Percentiles rank a stretch among this genome's conserved stretches.
Evolutionary conservation across 2,113 vertebrate species (phyloP).

Genomic region (Anguilla rostrata): DNA sequence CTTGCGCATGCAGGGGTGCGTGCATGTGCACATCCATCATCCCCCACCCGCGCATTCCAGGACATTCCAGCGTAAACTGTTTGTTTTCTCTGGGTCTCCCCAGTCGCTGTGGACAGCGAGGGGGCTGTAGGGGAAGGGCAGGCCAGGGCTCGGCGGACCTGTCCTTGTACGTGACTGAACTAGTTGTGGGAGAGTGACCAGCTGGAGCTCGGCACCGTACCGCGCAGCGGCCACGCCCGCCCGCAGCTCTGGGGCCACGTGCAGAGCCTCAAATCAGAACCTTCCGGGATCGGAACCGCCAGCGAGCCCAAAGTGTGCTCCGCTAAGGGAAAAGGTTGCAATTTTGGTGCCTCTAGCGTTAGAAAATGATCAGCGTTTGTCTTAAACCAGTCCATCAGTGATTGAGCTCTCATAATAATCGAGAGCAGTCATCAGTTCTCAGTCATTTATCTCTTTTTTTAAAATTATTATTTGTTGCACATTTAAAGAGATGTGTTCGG

Average conservation of each 20-base stretch:
- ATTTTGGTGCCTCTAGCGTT: too few species aligned
- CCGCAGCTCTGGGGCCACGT: too few species aligned
- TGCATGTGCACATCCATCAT: background rate
- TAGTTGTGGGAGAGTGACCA: background rate
- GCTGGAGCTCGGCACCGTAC: background rate
- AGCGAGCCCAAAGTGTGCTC: too few species aligned
- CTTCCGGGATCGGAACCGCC: too few species aligned
- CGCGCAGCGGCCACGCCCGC: too few species aligned
- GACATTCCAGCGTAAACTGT: constrained; percentile 31
- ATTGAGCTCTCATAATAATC: too few species aligned
- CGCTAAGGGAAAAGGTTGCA: too few species aligned
- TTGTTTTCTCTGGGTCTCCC: constrained; percentile 23
- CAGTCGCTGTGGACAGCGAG: background rate
- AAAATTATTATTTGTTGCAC: background rate
- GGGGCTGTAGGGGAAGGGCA: background rate
- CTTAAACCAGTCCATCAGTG: too few species aligned
- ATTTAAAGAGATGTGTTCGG: background rate
- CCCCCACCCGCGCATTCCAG: constrained; percentile 22
- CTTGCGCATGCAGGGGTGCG: background rate
- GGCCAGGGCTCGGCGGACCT: background rate
- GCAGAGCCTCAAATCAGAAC: too few species aligned
- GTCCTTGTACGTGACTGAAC: background rate
- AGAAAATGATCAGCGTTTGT: too few species aligned
- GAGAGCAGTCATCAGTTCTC: background rate
- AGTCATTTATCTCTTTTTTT: too few species aligned